Percentiles rank a stretch among this genome's conserved stretches.
These are phyloP conservation scores for Adelphocoris suturalis DNA, from an alignment of 2,888 invertebrate genomes.

Conservation along the genomic window DNA sequence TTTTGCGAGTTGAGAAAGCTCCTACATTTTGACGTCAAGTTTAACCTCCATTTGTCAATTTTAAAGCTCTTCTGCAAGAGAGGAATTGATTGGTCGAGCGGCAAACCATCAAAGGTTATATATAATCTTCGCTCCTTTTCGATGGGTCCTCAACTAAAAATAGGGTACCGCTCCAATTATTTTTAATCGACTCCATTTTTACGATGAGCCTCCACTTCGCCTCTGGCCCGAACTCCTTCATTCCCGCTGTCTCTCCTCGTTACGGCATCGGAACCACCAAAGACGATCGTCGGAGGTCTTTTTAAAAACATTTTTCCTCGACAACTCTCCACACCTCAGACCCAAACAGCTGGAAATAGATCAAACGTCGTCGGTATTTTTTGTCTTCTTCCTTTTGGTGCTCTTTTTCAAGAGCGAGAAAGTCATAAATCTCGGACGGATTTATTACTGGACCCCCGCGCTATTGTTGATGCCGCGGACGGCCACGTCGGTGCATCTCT, in stretches of 20 bases:
- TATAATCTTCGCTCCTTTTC: slow-evolving; percentile 15
- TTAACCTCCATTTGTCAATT: slow-evolving; percentile 37
- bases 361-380: not conserved
- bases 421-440: slow-evolving; percentile 9
- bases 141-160: slow-evolving; percentile 35
- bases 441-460: not conserved
- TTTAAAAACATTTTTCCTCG: not conserved
- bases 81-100: slow-evolving; percentile 43
- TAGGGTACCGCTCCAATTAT: slow-evolving; percentile 55
- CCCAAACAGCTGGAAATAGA: slow-evolving; percentile 38
- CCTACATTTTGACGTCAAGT: not conserved
- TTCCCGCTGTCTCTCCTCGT: not conserved
- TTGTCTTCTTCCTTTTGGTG: not conserved
- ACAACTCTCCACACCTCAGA: not conserved
- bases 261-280: not conserved
- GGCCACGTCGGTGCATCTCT: not conserved
- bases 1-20: not conserved
- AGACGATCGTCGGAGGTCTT: not conserved
- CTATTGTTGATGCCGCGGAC: slow-evolving; percentile 3
- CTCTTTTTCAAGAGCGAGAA: not conserved
- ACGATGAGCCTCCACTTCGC: not conserved
- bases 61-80: not conserved
- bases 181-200: slow-evolving; percentile 64
- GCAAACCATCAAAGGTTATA: slow-evolving; percentile 45
- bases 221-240: slow-evolving; percentile 5